phyloP scores from a whole-genome alignment of 1,140 invertebrate species.

The Pseudoatta argentina region DNA sequence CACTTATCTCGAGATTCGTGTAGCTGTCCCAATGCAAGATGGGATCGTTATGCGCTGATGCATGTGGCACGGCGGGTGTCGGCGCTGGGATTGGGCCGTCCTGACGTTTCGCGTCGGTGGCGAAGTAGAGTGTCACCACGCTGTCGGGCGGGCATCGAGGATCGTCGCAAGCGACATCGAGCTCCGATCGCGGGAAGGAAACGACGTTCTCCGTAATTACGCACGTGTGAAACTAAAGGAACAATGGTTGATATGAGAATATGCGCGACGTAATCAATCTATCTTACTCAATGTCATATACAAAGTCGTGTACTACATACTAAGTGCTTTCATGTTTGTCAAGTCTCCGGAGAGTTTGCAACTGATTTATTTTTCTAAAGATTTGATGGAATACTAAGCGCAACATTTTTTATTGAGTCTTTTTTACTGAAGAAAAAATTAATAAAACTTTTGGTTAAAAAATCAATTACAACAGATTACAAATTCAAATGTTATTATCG shows the following conservation, averaged over 20 bases:
- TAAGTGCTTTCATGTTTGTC: not conserved
- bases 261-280: constrained; percentile 9
- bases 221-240: constrained; percentile 96
- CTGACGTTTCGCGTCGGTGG: constrained; percentile 85
- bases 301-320: not conserved
- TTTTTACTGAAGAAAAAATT: no score
- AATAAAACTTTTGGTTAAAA: not conserved
- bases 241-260: constrained; percentile 35
- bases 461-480: not conserved
- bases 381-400: not conserved
- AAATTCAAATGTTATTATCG: not conserved
- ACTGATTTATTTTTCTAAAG: not conserved
- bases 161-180: constrained; percentile 93
- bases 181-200: constrained; percentile 93
- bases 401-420: not conserved
- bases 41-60: constrained; percentile 89
- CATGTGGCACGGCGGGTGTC: constrained; percentile 90
- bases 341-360: not conserved
- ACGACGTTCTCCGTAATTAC: constrained; percentile 94
- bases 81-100: constrained; percentile 90
- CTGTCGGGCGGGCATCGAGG: constrained; percentile 91
- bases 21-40: constrained; percentile 94
- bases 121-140: constrained; percentile 94
- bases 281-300: not conserved
- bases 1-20: constrained; percentile 90